Conservation (phyloP, 1,140 invertebrate species). For the Bombus sibiricus region DNA sequence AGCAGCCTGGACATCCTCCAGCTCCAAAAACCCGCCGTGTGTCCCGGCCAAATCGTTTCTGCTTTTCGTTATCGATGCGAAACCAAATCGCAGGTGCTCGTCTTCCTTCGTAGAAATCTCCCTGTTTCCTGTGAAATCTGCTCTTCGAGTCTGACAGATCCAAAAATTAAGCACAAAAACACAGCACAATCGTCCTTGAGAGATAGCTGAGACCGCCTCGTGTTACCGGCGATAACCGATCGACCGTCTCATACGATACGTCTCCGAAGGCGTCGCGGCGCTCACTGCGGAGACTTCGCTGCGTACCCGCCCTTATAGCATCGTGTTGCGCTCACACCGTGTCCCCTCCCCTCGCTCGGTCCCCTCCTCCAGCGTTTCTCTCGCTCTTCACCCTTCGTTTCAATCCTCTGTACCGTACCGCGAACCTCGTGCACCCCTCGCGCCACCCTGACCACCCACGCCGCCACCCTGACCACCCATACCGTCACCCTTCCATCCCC, state of each 20-base stretch:
- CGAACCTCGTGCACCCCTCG: conserved; percentile 42
- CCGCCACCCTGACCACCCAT: conserved; percentile 19
- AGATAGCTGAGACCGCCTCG: conserved; percentile 51
- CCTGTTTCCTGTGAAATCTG: not conserved
- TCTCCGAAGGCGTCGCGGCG: conserved; percentile 77
- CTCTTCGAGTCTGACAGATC: not conserved
- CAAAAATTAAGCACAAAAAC: conserved; percentile 41
- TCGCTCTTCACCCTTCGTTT: conserved; percentile 36
- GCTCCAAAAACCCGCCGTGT: not conserved
- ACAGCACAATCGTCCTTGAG: conserved; percentile 30
- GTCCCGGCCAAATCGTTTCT: not conserved
- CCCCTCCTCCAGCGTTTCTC: conserved; percentile 51
- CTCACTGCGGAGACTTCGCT: conserved; percentile 80
- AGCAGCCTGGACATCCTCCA: not conserved
- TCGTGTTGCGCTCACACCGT: conserved; percentile 73
- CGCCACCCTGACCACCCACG: conserved; percentile 1
- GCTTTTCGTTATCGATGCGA: not conserved
- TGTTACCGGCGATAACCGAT: conserved; percentile 54
- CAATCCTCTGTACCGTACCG: conserved; percentile 44
- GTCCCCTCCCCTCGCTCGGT: conserved; percentile 37
- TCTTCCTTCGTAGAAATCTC: not conserved
- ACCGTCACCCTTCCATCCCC: not conserved
- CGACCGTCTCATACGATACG: conserved; percentile 46
- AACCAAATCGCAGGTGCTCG: conserved; percentile 24
- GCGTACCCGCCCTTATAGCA: conserved; percentile 82